Percentiles rank a stretch among this genome's conserved stretches.
These are phyloP conservation scores for Triplophysa rosa DNA, from an alignment of 2,113 vertebrate species.

Conservation along the genomic window DNA sequence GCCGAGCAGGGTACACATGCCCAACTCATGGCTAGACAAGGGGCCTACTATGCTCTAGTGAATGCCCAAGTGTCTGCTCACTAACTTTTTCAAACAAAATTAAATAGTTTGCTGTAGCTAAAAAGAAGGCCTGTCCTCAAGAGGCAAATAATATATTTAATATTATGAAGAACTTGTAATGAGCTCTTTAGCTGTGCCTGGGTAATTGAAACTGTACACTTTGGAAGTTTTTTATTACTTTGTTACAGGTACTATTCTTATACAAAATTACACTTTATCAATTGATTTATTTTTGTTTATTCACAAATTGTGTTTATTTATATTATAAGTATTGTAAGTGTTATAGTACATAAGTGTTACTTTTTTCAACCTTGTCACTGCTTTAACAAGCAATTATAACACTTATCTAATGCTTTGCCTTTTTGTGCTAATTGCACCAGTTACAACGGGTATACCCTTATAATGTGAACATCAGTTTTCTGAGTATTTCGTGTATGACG, in stretches of 20 bases:
- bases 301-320: neutral
- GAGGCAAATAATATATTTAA: neutral
- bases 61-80: conserved; percentile 67
- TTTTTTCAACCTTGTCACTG: neutral
- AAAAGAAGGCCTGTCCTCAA: neutral
- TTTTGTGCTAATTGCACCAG: neutral
- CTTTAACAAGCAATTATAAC: neutral
- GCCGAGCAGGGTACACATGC: conserved; percentile 79
- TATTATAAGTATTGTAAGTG: neutral
- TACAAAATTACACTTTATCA: neutral
- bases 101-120: too few species aligned
- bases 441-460: neutral
- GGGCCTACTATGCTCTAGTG: conserved; percentile 77
- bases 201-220: too few species aligned
- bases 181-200: too few species aligned
- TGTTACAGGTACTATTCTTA: neutral
- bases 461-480: neutral
- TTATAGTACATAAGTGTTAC: conserved; percentile 15
- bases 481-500: neutral
- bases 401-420: neutral
- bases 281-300: neutral
- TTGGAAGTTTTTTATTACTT: neutral
- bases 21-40: conserved; percentile 76
- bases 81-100: neutral
- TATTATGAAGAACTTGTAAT: too few species aligned